A percentile compares a stretch with the other conserved stretches of the same genome.
These are phyloP conservation scores for Eumaeus atala DNA, from an alignment of 1,140 invertebrate species.

Conservation along the genomic window DNA sequence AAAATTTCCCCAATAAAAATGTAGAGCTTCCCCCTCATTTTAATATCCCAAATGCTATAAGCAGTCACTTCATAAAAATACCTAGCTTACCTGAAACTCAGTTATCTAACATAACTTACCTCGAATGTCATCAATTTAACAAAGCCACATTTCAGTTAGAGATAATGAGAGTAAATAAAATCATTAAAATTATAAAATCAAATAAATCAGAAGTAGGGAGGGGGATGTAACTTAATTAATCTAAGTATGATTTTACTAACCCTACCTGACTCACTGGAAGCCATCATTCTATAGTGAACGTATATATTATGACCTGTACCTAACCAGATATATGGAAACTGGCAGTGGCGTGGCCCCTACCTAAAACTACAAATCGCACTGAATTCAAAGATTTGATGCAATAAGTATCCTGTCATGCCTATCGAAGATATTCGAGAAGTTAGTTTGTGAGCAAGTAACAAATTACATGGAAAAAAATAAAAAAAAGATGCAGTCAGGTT, in stretches of 20 bases:
- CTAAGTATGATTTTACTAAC: constrained; percentile 20
- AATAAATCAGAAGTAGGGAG: constrained; percentile 15
- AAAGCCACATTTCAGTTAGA: constrained; percentile 6
- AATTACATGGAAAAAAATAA: no score
- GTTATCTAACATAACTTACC: not conserved
- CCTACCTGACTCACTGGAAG: constrained; percentile 13
- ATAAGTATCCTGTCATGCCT: constrained; percentile 26
- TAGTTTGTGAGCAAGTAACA: constrained; percentile 5
- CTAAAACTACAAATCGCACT: constrained; percentile 19
- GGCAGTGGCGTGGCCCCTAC: constrained; percentile 20
- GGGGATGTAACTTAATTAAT: constrained; percentile 13
- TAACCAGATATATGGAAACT: constrained; percentile 24
- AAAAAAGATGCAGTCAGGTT: no score
- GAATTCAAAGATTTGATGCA: constrained; percentile 24
- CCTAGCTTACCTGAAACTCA: not conserved
- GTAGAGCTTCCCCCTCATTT: constrained; percentile 7
- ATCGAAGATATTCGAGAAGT: constrained; percentile 23
- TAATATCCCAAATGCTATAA: constrained; percentile 12
- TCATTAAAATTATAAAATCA: constrained; percentile 6
- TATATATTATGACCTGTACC: constrained; percentile 13
- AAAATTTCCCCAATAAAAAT: constrained; percentile 2
- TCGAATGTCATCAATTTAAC: not conserved
- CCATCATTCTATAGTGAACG: constrained; percentile 23
- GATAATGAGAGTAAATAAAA: not conserved
- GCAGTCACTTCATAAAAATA: not conserved